A percentile compares a stretch with the other conserved stretches of the same genome.
These are phyloP conservation scores for Marmota flaviventris DNA, from an alignment of 2,113 vertebrate genomes.

Conservation along the genomic window DNA sequence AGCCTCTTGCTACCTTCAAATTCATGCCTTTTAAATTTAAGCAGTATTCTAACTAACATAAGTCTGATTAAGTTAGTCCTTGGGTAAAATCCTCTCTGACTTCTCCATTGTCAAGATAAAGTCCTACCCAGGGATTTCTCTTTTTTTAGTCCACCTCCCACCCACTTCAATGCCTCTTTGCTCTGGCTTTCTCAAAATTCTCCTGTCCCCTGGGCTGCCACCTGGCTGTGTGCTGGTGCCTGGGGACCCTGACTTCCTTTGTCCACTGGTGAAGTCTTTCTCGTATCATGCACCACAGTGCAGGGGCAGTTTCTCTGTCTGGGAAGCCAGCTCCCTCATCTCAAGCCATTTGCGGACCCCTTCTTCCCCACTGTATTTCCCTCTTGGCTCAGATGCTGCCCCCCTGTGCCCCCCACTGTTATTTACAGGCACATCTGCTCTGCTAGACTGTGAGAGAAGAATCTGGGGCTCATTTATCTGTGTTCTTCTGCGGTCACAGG, in stretches of 20 bases:
- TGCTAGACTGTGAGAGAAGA: not conserved
- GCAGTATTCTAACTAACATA: not conserved
- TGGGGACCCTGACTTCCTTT: not conserved
- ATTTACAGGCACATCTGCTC: not conserved
- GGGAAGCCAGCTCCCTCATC: not conserved
- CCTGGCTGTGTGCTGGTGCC: not conserved
- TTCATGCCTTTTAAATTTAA: not conserved
- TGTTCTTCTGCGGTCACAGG: not conserved
- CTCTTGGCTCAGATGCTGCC: not conserved
- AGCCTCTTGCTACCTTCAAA: not conserved
- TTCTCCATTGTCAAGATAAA: not conserved
- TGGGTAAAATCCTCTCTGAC: not conserved
- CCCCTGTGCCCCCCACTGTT: not conserved
- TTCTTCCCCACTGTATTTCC: not conserved
- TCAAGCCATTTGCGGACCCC: not conserved
- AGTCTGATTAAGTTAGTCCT: not conserved
- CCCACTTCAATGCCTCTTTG: accelerated
- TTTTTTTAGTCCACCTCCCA: not conserved
- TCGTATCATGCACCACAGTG: not conserved
- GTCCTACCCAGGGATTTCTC: not conserved
- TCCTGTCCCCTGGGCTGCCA: not conserved
- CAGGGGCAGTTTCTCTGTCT: not conserved
- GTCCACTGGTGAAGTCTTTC: not conserved
- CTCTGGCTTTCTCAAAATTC: not conserved
- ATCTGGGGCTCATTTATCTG: not conserved